These are phyloP conservation scores for Epirrhoe tristata DNA, from an alignment of 2,888 invertebrate genomes.

Conservation along the genomic window DNA sequence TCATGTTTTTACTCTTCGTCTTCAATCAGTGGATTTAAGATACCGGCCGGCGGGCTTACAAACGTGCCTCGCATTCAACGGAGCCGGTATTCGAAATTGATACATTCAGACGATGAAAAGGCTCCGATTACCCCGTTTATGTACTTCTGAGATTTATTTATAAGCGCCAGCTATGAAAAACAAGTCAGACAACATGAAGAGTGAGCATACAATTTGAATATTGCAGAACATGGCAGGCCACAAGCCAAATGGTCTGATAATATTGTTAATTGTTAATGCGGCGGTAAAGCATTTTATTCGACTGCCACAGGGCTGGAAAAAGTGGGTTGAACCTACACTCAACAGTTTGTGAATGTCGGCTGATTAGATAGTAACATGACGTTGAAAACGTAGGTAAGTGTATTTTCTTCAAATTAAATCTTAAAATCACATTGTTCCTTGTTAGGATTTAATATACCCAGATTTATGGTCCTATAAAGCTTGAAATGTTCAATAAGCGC, in stretches of 20 bases:
- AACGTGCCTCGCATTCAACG: slow-evolving; percentile 55
- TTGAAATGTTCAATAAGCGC: slow-evolving; percentile 40
- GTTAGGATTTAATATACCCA: background rate
- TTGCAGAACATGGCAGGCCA: background rate
- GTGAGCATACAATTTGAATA: background rate
- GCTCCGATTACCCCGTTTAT: slow-evolving; percentile 42
- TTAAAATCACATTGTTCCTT: background rate
- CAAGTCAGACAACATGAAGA: background rate
- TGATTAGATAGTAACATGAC: background rate
- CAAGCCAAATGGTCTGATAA: too few species aligned
- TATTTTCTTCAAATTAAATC: background rate
- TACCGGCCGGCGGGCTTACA: slow-evolving; percentile 48
- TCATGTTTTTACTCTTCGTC: slow-evolving; percentile 49
- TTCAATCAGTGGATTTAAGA: slow-evolving; percentile 56
- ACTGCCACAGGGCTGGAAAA: too few species aligned
- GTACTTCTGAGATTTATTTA: slow-evolving; percentile 35
- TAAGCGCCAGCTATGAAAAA: slow-evolving; percentile 1
- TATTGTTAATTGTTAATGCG: too few species aligned
- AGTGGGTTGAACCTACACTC: too few species aligned
- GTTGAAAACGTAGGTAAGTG: too few species aligned
- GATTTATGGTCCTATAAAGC: background rate
- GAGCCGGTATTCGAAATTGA: slow-evolving; percentile 42
- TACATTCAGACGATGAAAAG: slow-evolving; percentile 47
- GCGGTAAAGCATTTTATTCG: too few species aligned
- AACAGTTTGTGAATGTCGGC: too few species aligned